phyloP scores from a whole-genome alignment of 2,113 vertebrate species.

The Lichenostomus cassidix region DNA sequence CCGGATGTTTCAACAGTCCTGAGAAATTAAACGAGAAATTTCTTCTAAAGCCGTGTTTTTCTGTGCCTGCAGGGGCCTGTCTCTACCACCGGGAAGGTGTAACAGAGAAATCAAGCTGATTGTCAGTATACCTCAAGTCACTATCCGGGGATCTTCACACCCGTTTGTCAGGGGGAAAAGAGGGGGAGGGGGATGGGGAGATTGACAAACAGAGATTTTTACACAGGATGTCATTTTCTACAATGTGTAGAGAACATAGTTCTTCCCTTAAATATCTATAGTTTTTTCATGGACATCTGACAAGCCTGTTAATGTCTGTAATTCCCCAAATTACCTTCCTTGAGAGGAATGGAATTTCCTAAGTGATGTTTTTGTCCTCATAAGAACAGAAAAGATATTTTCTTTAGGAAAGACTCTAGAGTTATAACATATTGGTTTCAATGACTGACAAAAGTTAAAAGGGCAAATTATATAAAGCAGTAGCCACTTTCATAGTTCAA shows the following conservation, averaged over 20 bases:
- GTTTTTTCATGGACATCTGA: background rate
- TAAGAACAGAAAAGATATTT: background rate
- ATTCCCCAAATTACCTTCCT: background rate
- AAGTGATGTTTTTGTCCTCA: background rate
- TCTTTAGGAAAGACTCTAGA: background rate
- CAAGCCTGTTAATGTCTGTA: background rate
- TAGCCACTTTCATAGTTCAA: background rate
- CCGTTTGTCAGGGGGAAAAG: background rate
- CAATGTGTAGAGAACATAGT: background rate
- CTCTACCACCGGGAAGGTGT: background rate
- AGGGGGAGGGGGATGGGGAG: fast-evolving
- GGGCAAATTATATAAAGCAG: background rate
- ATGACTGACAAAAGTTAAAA: background rate
- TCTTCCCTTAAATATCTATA: background rate
- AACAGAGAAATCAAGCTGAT: background rate
- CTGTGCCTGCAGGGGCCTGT: background rate
- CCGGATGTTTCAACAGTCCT: background rate
- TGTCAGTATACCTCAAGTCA: background rate
- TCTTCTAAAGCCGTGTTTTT: background rate
- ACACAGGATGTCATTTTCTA: background rate
- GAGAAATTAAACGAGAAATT: background rate
- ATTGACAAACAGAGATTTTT: background rate
- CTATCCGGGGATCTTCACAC: background rate
- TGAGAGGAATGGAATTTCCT: background rate
- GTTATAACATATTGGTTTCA: background rate